These are phyloP conservation scores for Drosophila kohkoa DNA, from an alignment of 1,140 invertebrate genomes.

Conservation along the genomic window DNA sequence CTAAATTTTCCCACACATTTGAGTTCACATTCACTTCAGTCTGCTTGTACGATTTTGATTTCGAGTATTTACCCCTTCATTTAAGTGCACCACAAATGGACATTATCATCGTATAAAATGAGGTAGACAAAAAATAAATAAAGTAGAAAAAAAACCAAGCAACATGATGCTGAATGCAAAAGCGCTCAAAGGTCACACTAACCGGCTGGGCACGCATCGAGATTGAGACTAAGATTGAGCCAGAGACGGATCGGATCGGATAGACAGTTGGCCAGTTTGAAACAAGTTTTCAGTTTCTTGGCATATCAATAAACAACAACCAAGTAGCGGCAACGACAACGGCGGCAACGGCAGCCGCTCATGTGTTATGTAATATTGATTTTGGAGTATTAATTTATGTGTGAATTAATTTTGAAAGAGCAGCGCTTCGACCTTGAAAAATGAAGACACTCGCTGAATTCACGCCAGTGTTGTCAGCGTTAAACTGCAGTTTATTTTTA, in stretches of 20 bases:
- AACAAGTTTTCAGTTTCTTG: slow-evolving; percentile 61
- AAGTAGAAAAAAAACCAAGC: slow-evolving; percentile 10
- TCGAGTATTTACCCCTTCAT: slow-evolving; percentile 28
- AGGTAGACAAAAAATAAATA: slow-evolving; percentile 30
- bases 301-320: slow-evolving; percentile 37
- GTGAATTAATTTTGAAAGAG: slow-evolving; percentile 65
- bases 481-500: neutral
- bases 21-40: slow-evolving; percentile 20
- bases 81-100: slow-evolving; percentile 36
- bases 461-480: neutral
- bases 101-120: slow-evolving; percentile 22
- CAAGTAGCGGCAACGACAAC: slow-evolving; percentile 31
- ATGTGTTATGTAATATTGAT: slow-evolving; percentile 74
- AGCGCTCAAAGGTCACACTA: slow-evolving; percentile 72
- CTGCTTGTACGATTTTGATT: neutral
- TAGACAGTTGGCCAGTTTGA: slow-evolving; percentile 31
- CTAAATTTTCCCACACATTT: slow-evolving; percentile 34
- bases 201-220: slow-evolving; percentile 71
- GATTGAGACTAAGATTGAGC: slow-evolving; percentile 23
- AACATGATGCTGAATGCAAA: slow-evolving; percentile 50
- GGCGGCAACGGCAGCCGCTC: slow-evolving; percentile 20
- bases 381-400: slow-evolving; percentile 58
- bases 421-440: slow-evolving; percentile 64
- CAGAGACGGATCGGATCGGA: slow-evolving; percentile 5
- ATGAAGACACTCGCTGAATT: slow-evolving; percentile 29